phyloP scores from a whole-genome alignment of 2,888 invertebrate species.

The Serripes groenlandicus region DNA sequence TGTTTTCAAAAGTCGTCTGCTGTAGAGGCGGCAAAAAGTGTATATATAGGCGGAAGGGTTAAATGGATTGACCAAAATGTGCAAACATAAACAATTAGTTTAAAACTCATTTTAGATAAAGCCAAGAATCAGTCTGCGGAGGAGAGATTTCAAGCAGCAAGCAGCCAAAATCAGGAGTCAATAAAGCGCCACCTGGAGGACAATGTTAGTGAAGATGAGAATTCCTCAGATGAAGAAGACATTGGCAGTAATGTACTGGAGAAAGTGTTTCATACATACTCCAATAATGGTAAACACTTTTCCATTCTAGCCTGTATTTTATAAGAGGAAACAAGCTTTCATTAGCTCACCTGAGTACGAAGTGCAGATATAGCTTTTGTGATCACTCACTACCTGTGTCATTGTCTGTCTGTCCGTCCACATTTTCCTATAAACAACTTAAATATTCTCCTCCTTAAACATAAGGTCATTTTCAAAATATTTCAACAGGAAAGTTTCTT shows the following conservation, averaged over 20 bases:
- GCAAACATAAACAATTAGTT: too few relatives aligned
- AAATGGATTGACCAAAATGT: too few relatives aligned
- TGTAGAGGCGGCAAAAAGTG: too few relatives aligned
- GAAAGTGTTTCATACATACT: slow-evolving; percentile 79
- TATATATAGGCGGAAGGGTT: too few relatives aligned
- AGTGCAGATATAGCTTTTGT: neutral
- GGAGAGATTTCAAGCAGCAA: slow-evolving; percentile 80
- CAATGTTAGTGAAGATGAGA: slow-evolving; percentile 63
- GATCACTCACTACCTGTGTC: neutral
- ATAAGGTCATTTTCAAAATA: too few relatives aligned
- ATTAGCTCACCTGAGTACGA: neutral
- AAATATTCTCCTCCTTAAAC: too few relatives aligned
- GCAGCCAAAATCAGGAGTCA: slow-evolving; percentile 78
- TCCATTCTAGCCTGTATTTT: neutral
- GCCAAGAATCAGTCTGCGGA: slow-evolving; percentile 53
- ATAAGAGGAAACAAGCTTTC: neutral
- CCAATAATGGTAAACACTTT: slow-evolving; percentile 55
- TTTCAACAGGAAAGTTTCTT: too few relatives aligned
- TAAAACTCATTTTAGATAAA: slow-evolving; percentile 8
- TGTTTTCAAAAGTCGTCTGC: too few relatives aligned
- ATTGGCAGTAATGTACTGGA: slow-evolving; percentile 79
- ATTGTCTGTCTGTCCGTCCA: neutral
- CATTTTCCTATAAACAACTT: neutral
- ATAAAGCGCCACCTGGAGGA: slow-evolving; percentile 77
- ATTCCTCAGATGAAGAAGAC: slow-evolving; percentile 81